These are phyloP conservation scores for Micromys minutus DNA, from an alignment of 2,113 vertebrate genomes.

Conservation along the genomic window DNA sequence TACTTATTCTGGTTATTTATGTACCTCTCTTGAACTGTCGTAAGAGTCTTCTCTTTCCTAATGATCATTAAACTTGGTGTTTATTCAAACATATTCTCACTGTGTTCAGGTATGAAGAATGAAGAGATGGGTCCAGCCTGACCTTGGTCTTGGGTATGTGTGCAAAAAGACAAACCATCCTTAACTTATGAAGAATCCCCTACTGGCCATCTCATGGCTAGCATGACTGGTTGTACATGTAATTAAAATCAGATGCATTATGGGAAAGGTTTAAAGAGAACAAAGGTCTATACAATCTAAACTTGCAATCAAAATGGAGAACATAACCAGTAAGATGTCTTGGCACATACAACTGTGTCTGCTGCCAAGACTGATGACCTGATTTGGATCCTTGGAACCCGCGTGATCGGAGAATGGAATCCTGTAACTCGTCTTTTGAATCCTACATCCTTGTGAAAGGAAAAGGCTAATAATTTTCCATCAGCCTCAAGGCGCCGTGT, in stretches of 20 bases:
- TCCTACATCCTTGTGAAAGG: not conserved
- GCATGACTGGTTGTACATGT: not conserved
- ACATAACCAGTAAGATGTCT: not conserved
- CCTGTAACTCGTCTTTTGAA: not conserved
- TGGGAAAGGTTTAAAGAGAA: not conserved
- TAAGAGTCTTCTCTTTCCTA: not conserved
- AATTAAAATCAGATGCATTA: not conserved
- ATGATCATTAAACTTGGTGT: not conserved
- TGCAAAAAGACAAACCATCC: not conserved
- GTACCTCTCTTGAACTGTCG: too few species aligned
- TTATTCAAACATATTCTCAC: not conserved
- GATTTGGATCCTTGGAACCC: not conserved
- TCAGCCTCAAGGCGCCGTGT: too few species aligned
- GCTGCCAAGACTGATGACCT: not conserved
- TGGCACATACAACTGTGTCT: not conserved
- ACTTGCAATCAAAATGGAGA: not conserved
- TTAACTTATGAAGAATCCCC: not conserved
- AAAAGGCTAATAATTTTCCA: too few species aligned
- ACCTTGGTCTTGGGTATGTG: not conserved
- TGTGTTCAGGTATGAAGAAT: not conserved
- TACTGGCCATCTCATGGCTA: not conserved
- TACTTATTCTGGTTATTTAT: not conserved
- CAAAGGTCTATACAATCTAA: not conserved
- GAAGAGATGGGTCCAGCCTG: too few species aligned
- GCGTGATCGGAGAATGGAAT: not conserved